Evolutionary conservation across 2,888 invertebrate genomes (phyloP).

Genomic region (Spisula subtruncata): DNA sequence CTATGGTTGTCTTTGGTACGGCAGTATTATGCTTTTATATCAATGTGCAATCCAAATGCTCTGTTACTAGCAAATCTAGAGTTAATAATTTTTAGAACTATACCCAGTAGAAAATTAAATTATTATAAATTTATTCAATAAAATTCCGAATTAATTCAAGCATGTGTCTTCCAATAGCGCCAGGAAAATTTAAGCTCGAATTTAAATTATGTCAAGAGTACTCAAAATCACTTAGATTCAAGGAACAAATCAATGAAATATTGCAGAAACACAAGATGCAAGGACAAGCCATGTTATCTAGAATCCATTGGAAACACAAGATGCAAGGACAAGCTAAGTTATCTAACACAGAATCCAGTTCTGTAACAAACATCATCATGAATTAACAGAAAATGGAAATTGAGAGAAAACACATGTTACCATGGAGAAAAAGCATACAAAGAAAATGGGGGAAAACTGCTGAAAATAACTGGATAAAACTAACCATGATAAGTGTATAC

Average conservation of each 20-base stretch:
- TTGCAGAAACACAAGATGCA: background rate
- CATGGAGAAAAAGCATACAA: background rate
- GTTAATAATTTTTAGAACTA: too few species aligned
- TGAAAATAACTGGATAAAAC: background rate
- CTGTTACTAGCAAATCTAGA: too few species aligned
- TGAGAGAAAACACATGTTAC: slow-evolving; percentile 26
- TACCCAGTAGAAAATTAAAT: too few species aligned
- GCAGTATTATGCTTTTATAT: too few species aligned
- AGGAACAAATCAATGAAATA: background rate
- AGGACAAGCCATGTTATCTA: background rate
- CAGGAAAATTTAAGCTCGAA: background rate
- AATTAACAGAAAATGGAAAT: background rate
- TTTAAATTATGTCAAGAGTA: background rate
- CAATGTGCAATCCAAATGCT: too few species aligned
- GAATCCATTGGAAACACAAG: too few species aligned
- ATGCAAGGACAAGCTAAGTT: background rate
- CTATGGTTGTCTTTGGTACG: too few species aligned
- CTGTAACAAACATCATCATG: slow-evolving; percentile 1
- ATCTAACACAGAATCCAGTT: slow-evolving; percentile 2
- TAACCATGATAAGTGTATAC: background rate
- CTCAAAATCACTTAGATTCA: background rate
- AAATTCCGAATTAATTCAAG: too few species aligned
- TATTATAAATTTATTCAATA: too few species aligned
- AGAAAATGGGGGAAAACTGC: background rate
- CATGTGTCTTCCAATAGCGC: background rate